These are phyloP conservation scores for Apodemia mormo DNA, from an alignment of 2,888 invertebrate genomes.

Conservation along the genomic window DNA sequence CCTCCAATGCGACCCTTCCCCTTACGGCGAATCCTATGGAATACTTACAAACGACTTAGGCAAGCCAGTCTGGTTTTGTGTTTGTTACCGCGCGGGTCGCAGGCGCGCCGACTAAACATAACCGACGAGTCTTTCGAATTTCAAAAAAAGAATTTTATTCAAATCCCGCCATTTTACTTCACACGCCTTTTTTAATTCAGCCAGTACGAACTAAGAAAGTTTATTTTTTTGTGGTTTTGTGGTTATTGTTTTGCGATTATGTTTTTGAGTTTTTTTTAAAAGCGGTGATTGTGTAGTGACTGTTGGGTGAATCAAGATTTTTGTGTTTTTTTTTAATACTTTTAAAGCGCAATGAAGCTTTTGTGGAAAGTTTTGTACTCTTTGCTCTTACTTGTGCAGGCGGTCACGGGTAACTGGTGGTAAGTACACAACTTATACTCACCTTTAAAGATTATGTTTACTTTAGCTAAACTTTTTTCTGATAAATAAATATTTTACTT, in stretches of 20 bases:
- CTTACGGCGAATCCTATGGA: constrained; percentile 77
- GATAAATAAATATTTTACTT: constrained; percentile 1
- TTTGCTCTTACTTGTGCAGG: constrained; percentile 60
- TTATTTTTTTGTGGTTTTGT: constrained; percentile 54
- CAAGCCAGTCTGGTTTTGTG: constrained; percentile 79
- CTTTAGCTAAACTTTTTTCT: neutral
- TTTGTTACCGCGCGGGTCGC: constrained; percentile 72
- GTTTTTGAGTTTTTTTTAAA: constrained; percentile 47
- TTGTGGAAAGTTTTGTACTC: constrained; percentile 68
- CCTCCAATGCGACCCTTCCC: constrained; percentile 78
- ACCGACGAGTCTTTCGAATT: constrained; percentile 60
- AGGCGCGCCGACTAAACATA: constrained; percentile 56
- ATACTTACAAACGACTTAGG: constrained; percentile 74
- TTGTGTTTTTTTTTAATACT: constrained; percentile 44
- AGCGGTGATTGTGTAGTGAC: constrained; percentile 41
- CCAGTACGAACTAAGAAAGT: constrained; percentile 42
- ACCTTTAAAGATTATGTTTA: constrained; percentile 24
- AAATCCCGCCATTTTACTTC: constrained; percentile 38
- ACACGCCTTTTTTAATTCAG: constrained; percentile 49
- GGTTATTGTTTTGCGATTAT: constrained; percentile 58
- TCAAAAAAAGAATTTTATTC: constrained; percentile 46
- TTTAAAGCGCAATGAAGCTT: constrained; percentile 65
- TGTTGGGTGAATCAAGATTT: constrained; percentile 43
- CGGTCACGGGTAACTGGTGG: constrained; percentile 72
- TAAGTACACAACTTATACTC: constrained; percentile 49